Conservation (phyloP, 2,113 vertebrate species). For the Leptobrachium leishanense region DNA sequence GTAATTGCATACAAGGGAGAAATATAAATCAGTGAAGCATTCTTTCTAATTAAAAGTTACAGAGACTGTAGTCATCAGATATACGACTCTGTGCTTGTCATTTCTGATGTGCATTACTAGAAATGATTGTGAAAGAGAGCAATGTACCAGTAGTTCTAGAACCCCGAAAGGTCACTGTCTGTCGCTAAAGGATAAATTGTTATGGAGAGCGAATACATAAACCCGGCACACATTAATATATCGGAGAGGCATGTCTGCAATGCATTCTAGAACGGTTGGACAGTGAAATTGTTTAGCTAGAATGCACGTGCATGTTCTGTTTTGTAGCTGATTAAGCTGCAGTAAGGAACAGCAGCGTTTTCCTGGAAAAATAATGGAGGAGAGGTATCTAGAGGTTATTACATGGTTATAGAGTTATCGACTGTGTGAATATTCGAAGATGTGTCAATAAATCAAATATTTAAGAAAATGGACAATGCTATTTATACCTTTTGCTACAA, state of each 20-base stretch:
- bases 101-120: constrained; percentile 50
- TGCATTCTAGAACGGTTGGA: constrained; percentile 14
- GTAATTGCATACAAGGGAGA: constrained; percentile 51
- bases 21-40: constrained; percentile 53
- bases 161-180: constrained; percentile 52
- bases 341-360: constrained; percentile 16
- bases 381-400: constrained; percentile 9
- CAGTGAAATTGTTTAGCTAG: constrained; percentile 46
- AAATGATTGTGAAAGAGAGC: constrained; percentile 49
- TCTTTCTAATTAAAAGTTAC: constrained; percentile 55
- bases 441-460: neutral
- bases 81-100: constrained; percentile 41
- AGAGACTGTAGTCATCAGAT: constrained; percentile 35
- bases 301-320: constrained; percentile 46
- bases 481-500: neutral
- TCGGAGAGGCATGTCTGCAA: constrained; percentile 48
- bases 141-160: constrained; percentile 28
- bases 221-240: constrained; percentile 18
- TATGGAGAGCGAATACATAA: constrained; percentile 48
- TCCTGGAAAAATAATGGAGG: constrained; percentile 30
- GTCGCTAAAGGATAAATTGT: constrained; percentile 53
- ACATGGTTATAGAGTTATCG: constrained; percentile 32
- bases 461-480: neutral
- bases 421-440: constrained; percentile 5
- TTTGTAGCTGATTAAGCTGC: constrained; percentile 34